Conservation (phyloP, 2,113 vertebrate genomes). For the Corydoras maculifer region DNA sequence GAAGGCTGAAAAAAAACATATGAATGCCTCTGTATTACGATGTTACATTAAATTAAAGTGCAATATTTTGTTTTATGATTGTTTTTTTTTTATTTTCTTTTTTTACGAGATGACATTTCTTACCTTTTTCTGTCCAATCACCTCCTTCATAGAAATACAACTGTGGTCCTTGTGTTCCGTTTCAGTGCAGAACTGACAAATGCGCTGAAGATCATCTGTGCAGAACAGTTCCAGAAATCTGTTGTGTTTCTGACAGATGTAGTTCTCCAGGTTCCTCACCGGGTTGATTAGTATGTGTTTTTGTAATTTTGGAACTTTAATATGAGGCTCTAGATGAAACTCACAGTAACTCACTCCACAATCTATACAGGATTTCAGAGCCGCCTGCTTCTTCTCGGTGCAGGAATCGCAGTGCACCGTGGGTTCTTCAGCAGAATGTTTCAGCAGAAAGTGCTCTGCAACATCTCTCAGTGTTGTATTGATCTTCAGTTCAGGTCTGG, state of each 20-base stretch:
- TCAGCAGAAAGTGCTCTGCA: neutral
- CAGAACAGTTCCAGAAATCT: constrained; percentile 54
- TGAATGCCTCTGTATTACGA: too few relatives aligned
- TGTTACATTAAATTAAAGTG: too few relatives aligned
- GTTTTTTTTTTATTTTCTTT: neutral
- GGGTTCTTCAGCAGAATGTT: neutral
- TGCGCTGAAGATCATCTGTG: constrained; percentile 40
- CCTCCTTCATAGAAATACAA: neutral
- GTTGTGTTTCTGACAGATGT: constrained; percentile 38
- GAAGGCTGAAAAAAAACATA: too few relatives aligned
- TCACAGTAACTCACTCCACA: neutral
- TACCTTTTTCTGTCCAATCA: neutral
- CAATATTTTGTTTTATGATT: neutral
- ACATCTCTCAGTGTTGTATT: neutral
- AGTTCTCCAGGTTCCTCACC: neutral
- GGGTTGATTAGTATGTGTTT: constrained; percentile 1
- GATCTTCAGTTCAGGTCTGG: neutral
- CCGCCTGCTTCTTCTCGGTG: neutral
- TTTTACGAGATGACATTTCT: neutral
- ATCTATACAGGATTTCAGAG: constrained; percentile 4
- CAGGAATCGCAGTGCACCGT: constrained; percentile 51
- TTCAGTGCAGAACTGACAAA: constrained; percentile 31
- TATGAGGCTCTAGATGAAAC: constrained; percentile 6
- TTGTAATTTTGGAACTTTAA: neutral
- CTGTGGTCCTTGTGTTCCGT: constrained; percentile 1